phyloP scores from a whole-genome alignment of 1,140 invertebrate species.

The Habropoda laboriosa region DNA sequence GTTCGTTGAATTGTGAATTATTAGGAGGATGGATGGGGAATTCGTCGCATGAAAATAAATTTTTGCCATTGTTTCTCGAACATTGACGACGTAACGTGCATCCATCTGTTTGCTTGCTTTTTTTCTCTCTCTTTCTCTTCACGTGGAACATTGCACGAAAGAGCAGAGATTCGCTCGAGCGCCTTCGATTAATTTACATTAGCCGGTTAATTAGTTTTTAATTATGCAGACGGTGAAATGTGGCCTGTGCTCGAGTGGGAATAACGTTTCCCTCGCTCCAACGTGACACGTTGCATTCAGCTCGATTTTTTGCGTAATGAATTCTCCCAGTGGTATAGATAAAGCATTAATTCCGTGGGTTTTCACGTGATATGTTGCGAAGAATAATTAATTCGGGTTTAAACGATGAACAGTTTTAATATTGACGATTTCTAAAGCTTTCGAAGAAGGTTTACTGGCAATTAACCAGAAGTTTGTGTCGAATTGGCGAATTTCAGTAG shows the following conservation, averaged over 20 bases:
- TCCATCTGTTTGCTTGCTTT: too few relatives aligned
- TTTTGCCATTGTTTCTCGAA: too few relatives aligned
- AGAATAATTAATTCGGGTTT: not conserved
- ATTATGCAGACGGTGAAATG: not conserved
- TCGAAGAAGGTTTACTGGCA: not conserved
- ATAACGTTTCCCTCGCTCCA: not conserved
- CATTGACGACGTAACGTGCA: too few relatives aligned
- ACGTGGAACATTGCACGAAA: too few relatives aligned
- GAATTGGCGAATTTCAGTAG: not conserved
- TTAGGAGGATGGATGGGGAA: too few relatives aligned
- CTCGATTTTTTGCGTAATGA: not conserved
- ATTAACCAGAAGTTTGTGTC: not conserved
- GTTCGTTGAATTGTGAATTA: too few relatives aligned
- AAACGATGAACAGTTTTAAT: not conserved
- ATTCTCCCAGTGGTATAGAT: not conserved
- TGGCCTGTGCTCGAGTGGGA: not conserved
- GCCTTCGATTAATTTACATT: not conserved
- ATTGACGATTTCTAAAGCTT: too few relatives aligned
- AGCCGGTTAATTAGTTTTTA: not conserved
- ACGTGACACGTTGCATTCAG: not conserved
- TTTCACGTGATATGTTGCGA: not conserved
- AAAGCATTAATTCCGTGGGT: not conserved
- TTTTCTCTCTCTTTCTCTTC: too few relatives aligned
- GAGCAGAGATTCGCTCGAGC: too few relatives aligned
- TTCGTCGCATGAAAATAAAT: too few relatives aligned